A percentile compares a stretch with the other conserved stretches of the same genome.
Evolutionary conservation across 2,797 vertebrate species (phyloP).

Genomic region (Lacerta agilis): DNA sequence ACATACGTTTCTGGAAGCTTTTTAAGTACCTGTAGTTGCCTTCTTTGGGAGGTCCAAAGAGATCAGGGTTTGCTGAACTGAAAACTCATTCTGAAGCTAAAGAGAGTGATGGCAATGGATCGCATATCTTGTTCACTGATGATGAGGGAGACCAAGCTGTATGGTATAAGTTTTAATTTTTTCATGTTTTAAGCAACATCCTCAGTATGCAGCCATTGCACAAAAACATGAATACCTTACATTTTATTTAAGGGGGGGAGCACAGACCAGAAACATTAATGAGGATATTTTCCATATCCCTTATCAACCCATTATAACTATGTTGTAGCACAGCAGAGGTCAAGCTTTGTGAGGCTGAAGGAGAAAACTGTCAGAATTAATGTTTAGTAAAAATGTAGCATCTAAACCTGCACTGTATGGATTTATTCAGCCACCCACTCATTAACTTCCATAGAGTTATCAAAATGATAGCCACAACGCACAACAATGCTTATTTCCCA

Average conservation of each 20-base stretch:
- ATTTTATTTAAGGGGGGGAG: conserved; percentile 22
- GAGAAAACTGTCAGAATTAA: not conserved
- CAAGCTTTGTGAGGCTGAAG: conserved; percentile 4
- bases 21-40: not conserved
- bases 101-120: rapidly evolving
- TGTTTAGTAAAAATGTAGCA: not conserved
- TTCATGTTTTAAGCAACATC: not conserved
- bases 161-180: not conserved
- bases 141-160: not conserved
- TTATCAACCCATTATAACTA: conserved; percentile 14
- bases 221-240: conserved; percentile 6
- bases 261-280: conserved; percentile 11
- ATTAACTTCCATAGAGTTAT: not conserved
- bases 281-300: conserved; percentile 5
- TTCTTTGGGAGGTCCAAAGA: not conserved
- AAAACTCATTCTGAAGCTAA: not conserved
- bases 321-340: conserved; percentile 5
- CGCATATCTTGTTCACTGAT: not conserved
- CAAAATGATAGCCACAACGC: not conserved
- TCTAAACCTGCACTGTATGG: not conserved
- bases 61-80: not conserved
- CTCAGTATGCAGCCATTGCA: not conserved
- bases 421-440: conserved; percentile 3
- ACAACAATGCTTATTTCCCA: not conserved
- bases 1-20: not conserved